Base-by-base conservation (phyloP, 2,113 vertebrate genomes). In the Verasper variegatus region DNA sequence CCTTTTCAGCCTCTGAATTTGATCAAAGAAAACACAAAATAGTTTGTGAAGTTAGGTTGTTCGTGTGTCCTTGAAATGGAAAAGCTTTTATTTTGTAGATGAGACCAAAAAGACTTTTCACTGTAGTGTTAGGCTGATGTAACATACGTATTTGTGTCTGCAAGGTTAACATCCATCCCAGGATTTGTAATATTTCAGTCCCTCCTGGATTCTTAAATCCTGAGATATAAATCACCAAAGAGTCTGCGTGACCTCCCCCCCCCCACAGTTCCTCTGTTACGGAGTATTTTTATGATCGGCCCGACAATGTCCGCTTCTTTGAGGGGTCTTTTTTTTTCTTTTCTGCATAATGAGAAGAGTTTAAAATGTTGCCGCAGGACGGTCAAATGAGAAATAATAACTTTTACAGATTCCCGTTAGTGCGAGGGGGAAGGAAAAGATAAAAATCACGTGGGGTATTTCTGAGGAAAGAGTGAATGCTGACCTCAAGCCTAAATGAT, bases 401-500 rank as follows among this genome's bases (percentile, higher is more conserved):
- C 57, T 68, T 71, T 69, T 62, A 37, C 24, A 13, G 45, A 49
- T 47, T 42, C 6, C 47, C 69, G 68, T 80, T 42, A 58, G 65
- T 20, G 21, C 49, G 55, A 23, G 21, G 37, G 73, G 40, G 71
- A 52, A 72, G 71, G 78, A 71, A 77, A 77, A 71, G 47, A 73
- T 67, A 76, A 68, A 76, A 72, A 68, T 84, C 61, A 52, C 62
- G 17, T 12, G 20, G 52, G 37, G 55, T 20, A 21, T 72, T 76
- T 77, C 51, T 67, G 8, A 51, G 35, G 61, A 9, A 61, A 42
- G 27, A 49, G 40, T 40, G 24, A 64, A 23, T 1, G 23, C 52
- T 78, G 82, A 87, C 78, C 68, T 83, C 71, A 77, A 78, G 71
- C 27, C 45, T 40, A 20, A 70, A 27, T 83, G 62, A 83, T 68